Conservation (phyloP, 2,888 invertebrate genomes). For the Blastobasis lacticolella region DNA sequence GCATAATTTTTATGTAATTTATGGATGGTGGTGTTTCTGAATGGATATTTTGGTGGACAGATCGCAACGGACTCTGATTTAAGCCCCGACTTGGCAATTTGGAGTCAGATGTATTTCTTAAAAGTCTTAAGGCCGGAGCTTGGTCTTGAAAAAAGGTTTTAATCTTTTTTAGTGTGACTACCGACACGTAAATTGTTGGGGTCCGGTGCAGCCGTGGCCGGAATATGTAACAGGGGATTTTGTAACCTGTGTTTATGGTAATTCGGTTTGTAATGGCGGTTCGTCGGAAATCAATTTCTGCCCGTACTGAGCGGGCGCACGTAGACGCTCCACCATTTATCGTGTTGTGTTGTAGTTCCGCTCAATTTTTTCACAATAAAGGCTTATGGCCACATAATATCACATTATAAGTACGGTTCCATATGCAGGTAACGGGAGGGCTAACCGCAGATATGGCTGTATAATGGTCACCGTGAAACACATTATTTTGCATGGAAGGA, state of each 20-base stretch:
- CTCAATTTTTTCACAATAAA: conserved; percentile 12
- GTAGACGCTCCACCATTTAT: conserved; percentile 19
- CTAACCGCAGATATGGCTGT: background rate
- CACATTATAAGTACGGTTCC: conserved; percentile 3
- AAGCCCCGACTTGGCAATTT: conserved; percentile 22
- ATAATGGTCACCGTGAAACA: background rate
- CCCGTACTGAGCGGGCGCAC: conserved; percentile 16
- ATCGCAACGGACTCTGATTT: conserved; percentile 23
- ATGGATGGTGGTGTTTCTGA: conserved; percentile 28
- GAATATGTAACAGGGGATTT: conserved; percentile 22
- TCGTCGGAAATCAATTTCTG: conserved; percentile 18
- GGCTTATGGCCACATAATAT: conserved; percentile 8
- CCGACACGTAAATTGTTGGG: conserved; percentile 25
- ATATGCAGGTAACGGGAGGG: conserved; percentile 3
- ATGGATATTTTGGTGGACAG: conserved; percentile 24
- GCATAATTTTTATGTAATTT: conserved; percentile 20
- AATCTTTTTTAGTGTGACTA: conserved; percentile 27
- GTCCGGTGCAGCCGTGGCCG: conserved; percentile 10
- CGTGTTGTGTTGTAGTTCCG: conserved; percentile 15
- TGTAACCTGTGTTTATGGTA: conserved; percentile 25
- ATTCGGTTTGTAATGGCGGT: conserved; percentile 24
- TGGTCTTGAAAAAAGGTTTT: conserved; percentile 17
- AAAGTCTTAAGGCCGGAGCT: conserved; percentile 6
- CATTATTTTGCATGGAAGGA: too few relatives aligned
- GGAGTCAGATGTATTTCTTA: conserved; percentile 18